Base-by-base conservation (phyloP, 1,140 invertebrate genomes). In the Brachionus calyciflorus region DNA sequence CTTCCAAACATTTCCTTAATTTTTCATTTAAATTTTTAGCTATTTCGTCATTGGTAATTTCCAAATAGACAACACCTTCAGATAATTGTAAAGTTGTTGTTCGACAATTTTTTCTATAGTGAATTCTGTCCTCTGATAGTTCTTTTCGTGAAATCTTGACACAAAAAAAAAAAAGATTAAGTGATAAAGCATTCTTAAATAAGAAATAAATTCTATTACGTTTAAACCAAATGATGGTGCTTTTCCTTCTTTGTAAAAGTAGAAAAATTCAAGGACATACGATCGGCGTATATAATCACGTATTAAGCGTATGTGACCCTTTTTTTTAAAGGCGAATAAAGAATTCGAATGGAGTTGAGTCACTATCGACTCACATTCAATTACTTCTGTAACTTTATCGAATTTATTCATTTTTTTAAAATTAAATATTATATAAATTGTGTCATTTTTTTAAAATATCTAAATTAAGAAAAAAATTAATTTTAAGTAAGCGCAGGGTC, bases 181-280 rank as follows among this genome's bases (percentile, higher is more conserved):
- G 21, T 53, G 3, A 21, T 24, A 24, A 24, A 12, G 0, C 28
- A 2, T 28, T 30, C 14, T 26, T 2, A 5, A 55, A 55, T 55
- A 3, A 55, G 10, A 26, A 28, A 9, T 12, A n/a, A 17, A 0
- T 37, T 37, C 17, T 2, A 3, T 30, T 44, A 65, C 33, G 41
- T 65, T 65, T 14, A 44, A 12, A 14, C 19, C 2, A 7, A 65
- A 24, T 12, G 10, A 44, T 26, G 60, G 37, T 12, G 37, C 19
- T 37, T 26, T 65, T 10, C 44, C 40, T 19, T 65, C 44, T 12
- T 24, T 65, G 21, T 24, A 65, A 6, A 37, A 19, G n/a, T n/a
- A n/a, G 30, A 73, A 73, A 49, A 73, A 55, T 55, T 73, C 69
- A 26, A 73, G 19, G 7, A 73, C 28, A 73, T 73, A 73, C 4